Percentiles rank a stretch among this genome's conserved stretches.
These are phyloP conservation scores for Echinops telfairi DNA, from an alignment of 2,113 vertebrate genomes.

Conservation along the genomic window DNA sequence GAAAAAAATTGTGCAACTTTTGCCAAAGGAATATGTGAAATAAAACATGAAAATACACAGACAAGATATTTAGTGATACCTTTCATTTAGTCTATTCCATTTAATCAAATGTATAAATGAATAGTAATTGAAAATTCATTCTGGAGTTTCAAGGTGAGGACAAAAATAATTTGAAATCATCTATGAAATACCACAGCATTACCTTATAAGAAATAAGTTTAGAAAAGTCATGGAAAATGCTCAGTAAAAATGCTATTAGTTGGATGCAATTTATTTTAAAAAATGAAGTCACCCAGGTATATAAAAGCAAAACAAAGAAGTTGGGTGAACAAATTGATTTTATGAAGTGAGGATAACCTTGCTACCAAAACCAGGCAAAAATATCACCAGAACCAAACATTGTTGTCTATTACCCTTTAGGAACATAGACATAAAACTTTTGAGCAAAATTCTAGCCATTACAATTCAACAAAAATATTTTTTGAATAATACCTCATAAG, in stretches of 20 bases:
- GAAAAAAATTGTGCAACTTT: constrained; percentile 6
- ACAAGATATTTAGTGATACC: background rate
- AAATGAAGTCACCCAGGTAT: too few relatives aligned
- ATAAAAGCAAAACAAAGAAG: too few relatives aligned
- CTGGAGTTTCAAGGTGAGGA: background rate
- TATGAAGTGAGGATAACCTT: too few relatives aligned
- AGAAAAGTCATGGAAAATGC: background rate
- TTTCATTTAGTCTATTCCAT: background rate
- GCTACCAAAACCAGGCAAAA: too few relatives aligned
- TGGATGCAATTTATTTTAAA: too few relatives aligned
- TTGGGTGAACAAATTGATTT: too few relatives aligned
- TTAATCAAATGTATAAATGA: background rate
- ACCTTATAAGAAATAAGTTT: background rate
- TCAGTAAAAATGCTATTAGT: background rate
- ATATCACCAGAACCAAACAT: too few relatives aligned
- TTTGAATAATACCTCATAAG: too few relatives aligned
- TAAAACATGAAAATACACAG: background rate
- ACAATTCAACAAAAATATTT: too few relatives aligned
- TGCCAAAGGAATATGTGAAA: background rate
- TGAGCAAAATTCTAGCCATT: too few relatives aligned
- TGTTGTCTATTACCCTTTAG: too few relatives aligned
- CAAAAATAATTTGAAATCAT: background rate
- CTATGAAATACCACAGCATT: background rate
- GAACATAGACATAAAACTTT: too few relatives aligned
- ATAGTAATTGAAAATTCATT: background rate